Evolutionary conservation across 2,797 vertebrate species (phyloP).

Genomic region (Galago senegalensis): DNA sequence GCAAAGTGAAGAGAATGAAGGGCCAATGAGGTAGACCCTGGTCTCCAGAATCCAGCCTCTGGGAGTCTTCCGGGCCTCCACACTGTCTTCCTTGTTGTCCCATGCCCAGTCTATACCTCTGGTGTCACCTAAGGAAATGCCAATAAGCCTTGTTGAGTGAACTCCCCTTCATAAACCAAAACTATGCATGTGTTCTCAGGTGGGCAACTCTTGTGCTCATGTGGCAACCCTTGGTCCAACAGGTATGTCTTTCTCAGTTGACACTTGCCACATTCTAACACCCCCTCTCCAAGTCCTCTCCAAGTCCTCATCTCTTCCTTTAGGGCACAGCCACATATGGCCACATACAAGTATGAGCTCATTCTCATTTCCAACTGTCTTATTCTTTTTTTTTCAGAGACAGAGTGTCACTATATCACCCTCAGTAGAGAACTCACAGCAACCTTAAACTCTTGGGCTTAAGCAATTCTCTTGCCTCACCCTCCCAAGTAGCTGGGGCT

Average conservation of each 20-base stretch:
- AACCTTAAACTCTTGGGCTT: too few relatives aligned
- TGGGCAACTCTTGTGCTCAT: neutral
- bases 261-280: neutral
- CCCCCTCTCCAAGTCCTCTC: neutral
- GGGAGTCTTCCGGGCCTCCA: fast-evolving
- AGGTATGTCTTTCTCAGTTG: neutral
- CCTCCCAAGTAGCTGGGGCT: too few relatives aligned
- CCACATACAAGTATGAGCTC: neutral
- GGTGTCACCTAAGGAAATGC: too few relatives aligned
- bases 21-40: neutral
- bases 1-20: neutral
- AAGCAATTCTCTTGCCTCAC: too few relatives aligned
- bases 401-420: too few relatives aligned
- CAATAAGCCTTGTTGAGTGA: too few relatives aligned
- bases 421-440: too few relatives aligned
- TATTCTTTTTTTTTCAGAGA: too few relatives aligned
- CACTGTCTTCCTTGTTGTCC: neutral
- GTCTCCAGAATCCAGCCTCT: neutral
- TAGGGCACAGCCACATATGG: neutral
- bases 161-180: neutral
- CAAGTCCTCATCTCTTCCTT: neutral
- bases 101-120: neutral
- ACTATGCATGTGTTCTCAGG: too few relatives aligned
- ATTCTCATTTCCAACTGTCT: neutral
- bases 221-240: neutral